Conservation (phyloP, 1,140 invertebrate species). For the Cyphomyrmex costatus region DNA sequence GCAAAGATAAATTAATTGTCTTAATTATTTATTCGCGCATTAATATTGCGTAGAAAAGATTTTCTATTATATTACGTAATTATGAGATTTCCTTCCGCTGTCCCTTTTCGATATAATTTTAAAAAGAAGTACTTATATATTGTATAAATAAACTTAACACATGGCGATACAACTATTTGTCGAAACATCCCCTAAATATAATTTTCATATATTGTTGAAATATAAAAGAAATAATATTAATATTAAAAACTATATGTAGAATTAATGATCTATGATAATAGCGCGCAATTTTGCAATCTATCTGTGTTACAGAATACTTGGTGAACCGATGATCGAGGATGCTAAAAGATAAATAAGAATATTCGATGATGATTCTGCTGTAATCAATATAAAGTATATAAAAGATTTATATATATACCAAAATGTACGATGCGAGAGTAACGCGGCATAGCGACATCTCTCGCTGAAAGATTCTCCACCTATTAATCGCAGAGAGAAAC, state of each 20-base stretch:
- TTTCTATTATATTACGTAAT: background rate
- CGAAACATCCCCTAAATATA: background rate
- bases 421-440: too few species aligned
- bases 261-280: background rate
- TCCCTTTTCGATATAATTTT: background rate
- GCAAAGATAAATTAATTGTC: background rate
- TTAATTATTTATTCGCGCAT: background rate
- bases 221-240: slow-evolving; percentile 23
- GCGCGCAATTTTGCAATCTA: background rate
- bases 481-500: background rate
- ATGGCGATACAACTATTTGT: background rate
- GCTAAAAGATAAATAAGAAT: background rate
- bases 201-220: background rate
- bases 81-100: background rate
- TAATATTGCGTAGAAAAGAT: slow-evolving; percentile 8
- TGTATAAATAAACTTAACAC: slow-evolving; percentile 27
- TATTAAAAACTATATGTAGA: background rate
- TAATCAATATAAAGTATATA: slow-evolving; percentile 24
- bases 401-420: background rate
- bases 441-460: background rate
- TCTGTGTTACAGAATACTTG: background rate
- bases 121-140: background rate
- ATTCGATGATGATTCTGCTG: background rate
- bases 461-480: background rate
- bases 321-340: background rate